These are phyloP conservation scores for Luscinia megarhynchos DNA, from an alignment of 2,797 vertebrate genomes.

Conservation along the genomic window DNA sequence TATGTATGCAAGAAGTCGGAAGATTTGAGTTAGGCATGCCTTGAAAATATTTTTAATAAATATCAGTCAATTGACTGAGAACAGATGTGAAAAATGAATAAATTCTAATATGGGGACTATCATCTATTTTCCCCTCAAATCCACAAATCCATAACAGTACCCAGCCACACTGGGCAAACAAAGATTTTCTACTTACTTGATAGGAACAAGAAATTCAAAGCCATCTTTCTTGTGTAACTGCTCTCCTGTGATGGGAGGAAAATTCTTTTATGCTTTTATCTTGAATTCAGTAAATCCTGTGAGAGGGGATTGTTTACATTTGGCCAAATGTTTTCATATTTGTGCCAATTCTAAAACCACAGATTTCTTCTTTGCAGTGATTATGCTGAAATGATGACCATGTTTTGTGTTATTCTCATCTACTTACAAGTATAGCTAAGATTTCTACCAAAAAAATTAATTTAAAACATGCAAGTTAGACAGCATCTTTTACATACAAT, in stretches of 20 bases:
- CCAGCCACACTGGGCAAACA: not conserved
- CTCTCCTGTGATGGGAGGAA: not conserved
- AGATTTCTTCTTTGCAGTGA: not conserved
- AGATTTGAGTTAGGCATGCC: not conserved
- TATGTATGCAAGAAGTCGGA: not conserved
- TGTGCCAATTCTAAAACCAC: slow-evolving; percentile 6
- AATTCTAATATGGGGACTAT: not conserved
- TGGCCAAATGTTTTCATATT: slow-evolving; percentile 27
- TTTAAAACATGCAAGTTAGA: not conserved
- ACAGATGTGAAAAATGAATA: not conserved
- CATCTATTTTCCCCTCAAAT: not conserved
- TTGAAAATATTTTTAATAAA: not conserved
- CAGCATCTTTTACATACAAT: not conserved
- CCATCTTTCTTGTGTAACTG: not conserved
- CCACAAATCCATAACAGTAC: not conserved
- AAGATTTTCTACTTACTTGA: not conserved
- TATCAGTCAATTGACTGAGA: not conserved
- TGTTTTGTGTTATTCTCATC: not conserved
- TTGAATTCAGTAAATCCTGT: not conserved
- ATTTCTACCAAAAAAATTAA: not conserved
- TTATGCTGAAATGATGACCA: not conserved
- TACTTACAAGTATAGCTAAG: not conserved
- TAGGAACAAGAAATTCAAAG: slow-evolving; percentile 6
- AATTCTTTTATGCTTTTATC: slow-evolving; percentile 6
- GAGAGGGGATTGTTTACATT: slow-evolving; percentile 17